Conservation (phyloP, 2,113 vertebrate genomes). For the Morone chrysops region DNA sequence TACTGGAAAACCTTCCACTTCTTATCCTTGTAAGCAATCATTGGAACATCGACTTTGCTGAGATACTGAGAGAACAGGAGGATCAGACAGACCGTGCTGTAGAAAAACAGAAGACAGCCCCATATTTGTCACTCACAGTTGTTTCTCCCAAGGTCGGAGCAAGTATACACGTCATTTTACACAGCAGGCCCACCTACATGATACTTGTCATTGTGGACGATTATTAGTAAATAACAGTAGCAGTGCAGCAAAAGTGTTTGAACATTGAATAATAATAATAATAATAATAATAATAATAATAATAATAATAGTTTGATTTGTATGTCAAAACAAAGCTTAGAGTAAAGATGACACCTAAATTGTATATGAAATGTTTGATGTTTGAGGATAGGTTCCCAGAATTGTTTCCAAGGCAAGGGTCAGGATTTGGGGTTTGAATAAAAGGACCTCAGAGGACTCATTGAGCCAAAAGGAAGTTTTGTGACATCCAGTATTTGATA, state of each 20-base stretch:
- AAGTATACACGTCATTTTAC: conserved; percentile 24
- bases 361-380: too few relatives aligned
- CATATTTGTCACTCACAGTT: conserved; percentile 11
- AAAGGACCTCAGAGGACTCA: too few relatives aligned
- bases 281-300: too few relatives aligned
- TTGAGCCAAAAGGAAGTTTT: too few relatives aligned
- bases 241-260: background rate
- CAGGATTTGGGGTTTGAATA: too few relatives aligned
- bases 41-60: conserved; percentile 82
- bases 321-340: too few relatives aligned
- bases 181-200: background rate
- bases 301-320: too few relatives aligned
- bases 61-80: conserved; percentile 87
- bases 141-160: background rate
- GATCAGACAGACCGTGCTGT: conserved; percentile 85
- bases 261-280: too few relatives aligned
- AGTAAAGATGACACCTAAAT: too few relatives aligned
- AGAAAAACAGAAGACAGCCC: conserved; percentile 35
- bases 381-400: too few relatives aligned
- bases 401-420: too few relatives aligned
- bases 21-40: conserved; percentile 84
- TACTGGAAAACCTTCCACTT: conserved; percentile 85
- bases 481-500: too few relatives aligned
- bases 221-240: background rate
- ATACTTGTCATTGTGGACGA: background rate